phyloP scores from a whole-genome alignment of 2,113 vertebrate genomes.

The Gila orcuttii region DNA sequence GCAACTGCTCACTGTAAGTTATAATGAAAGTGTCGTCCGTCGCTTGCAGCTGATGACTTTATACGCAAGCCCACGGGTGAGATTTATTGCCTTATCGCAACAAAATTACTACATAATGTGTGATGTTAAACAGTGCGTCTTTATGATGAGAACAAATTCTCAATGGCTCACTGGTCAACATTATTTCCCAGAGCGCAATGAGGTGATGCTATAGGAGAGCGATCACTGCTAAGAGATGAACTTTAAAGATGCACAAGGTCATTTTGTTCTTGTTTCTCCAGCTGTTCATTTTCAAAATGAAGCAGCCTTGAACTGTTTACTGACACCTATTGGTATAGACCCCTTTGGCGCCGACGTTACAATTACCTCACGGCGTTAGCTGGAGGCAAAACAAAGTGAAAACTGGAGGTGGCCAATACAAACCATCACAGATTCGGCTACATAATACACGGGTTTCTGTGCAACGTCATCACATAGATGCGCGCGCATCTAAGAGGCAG shows the following conservation, averaged over 20 bases:
- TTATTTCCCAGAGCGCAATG: slow-evolving; percentile 9
- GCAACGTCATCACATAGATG: too few relatives aligned
- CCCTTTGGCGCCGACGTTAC: too few relatives aligned
- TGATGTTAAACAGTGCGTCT: slow-evolving; percentile 32
- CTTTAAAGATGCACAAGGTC: not conserved
- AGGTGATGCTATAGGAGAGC: not conserved
- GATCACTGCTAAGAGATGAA: slow-evolving; percentile 10
- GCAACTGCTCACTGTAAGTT: not conserved
- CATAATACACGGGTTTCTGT: too few relatives aligned
- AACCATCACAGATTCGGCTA: too few relatives aligned
- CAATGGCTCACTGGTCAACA: slow-evolving; percentile 31
- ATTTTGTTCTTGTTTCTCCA: not conserved
- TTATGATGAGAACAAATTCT: slow-evolving; percentile 33
- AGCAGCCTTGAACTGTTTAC: not conserved
- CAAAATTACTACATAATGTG: slow-evolving; percentile 28
- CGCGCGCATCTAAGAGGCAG: too few relatives aligned
- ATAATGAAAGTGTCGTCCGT: slow-evolving; percentile 23
- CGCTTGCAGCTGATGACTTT: slow-evolving; percentile 31
- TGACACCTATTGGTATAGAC: not conserved
- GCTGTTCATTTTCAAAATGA: not conserved
- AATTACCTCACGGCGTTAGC: too few relatives aligned
- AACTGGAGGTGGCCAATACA: too few relatives aligned
- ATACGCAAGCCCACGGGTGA: slow-evolving; percentile 14
- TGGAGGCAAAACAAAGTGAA: too few relatives aligned
- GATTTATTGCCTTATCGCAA: slow-evolving; percentile 28